These are phyloP conservation scores for Mastigias papua DNA, from an alignment of 30 jellyfish, hydroid and myxozoan genomes.

Conservation along the genomic window DNA sequence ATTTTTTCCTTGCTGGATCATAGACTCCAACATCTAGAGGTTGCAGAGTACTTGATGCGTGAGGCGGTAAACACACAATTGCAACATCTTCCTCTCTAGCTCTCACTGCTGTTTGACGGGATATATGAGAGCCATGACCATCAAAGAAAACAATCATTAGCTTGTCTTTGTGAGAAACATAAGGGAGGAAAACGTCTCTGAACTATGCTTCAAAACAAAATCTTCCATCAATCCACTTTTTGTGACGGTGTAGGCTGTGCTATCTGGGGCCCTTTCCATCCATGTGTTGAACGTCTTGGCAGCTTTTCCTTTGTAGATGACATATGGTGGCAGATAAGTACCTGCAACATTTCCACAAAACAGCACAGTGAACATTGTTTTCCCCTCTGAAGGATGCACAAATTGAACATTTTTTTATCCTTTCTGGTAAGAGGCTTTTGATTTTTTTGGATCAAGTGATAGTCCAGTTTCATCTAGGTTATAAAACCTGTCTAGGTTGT, in stretches of 20 bases:
- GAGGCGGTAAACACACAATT: constrained; percentile 55
- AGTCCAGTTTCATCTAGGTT: constrained; percentile 54
- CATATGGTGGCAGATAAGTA: constrained; percentile 57
- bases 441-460: constrained; percentile 25
- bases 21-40: constrained; percentile 44
- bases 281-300: constrained; percentile 30
- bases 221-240: constrained; percentile 57
- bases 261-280: constrained; percentile 43
- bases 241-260: constrained; percentile 7
- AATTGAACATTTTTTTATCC: constrained; percentile 33
- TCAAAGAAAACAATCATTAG: constrained; percentile 24
- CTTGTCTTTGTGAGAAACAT: background rate
- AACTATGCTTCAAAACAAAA: constrained; percentile 53
- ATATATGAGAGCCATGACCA: constrained; percentile 58
- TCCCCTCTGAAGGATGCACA: constrained; percentile 34
- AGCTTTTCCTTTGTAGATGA: constrained; percentile 62
- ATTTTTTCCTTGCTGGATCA: constrained; percentile 49
- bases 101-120: constrained; percentile 33
- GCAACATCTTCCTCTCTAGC: constrained; percentile 49
- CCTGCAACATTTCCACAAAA: constrained; percentile 78
- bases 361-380: constrained; percentile 71
- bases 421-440: constrained; percentile 32
- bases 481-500: constrained; percentile 26
- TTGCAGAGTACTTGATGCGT: constrained; percentile 47
- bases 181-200: constrained; percentile 26